Evolutionary conservation across 2,113 vertebrate genomes (phyloP).

Genomic region (Tenebrosternarchus preto): DNA sequence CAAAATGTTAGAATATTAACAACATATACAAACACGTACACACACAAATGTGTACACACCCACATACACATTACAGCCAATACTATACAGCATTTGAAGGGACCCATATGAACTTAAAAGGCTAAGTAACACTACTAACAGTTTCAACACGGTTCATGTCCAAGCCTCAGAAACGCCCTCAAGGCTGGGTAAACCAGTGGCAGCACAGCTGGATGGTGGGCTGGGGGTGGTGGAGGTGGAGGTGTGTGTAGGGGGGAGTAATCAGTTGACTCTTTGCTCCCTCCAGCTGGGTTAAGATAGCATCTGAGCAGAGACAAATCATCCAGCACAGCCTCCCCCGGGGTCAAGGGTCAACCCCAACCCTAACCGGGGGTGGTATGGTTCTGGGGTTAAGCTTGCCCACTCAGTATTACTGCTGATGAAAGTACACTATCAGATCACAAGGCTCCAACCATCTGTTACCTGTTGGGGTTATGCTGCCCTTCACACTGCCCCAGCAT

Average conservation of each 20-base stretch:
- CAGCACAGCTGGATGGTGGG: neutral
- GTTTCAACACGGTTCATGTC: constrained; percentile 9
- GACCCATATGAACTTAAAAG: neutral
- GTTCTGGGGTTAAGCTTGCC: constrained; percentile 9
- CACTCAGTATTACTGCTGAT: neutral
- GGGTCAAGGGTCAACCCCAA: neutral
- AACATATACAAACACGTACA: neutral
- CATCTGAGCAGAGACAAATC: constrained; percentile 22
- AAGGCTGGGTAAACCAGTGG: neutral
- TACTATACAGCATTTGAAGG: constrained; percentile 35
- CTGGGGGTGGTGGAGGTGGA: neutral
- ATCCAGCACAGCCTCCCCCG: neutral
- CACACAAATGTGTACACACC: constrained; percentile 8
- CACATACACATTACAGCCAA: constrained; percentile 30
- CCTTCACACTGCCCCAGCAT: neutral
- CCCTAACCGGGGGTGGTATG: neutral
- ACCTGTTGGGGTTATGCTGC: constrained; percentile 17
- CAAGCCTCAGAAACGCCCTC: constrained; percentile 11
- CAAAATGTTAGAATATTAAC: constrained; percentile 6
- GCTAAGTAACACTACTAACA: too few species aligned
- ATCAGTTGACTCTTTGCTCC: constrained; percentile 8
- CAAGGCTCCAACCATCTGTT: neutral
- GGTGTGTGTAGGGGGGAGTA: neutral
- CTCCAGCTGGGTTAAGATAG: neutral
- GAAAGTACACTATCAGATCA: constrained; percentile 29